A percentile compares a stretch with the other conserved stretches of the same genome.
These are phyloP conservation scores for Drosophila gunungcola DNA, from an alignment of 1,140 invertebrate genomes.

Conservation along the genomic window DNA sequence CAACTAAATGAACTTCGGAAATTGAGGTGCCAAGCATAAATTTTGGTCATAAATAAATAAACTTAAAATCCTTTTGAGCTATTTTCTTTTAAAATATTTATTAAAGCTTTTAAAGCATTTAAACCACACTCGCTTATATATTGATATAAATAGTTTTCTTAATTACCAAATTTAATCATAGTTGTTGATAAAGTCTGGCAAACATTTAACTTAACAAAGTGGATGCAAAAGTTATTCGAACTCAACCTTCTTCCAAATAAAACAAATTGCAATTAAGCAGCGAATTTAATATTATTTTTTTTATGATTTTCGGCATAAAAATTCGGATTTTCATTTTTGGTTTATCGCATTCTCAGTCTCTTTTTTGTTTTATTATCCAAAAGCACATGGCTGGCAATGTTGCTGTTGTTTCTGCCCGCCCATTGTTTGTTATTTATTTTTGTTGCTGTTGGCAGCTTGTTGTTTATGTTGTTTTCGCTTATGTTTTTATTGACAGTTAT, in stretches of 20 bases:
- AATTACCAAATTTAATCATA: too few species aligned
- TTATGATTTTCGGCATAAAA: slow-evolving; percentile 26
- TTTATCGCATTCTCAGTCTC: slow-evolving; percentile 12
- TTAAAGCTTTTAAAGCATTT: too few species aligned
- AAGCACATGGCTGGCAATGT: slow-evolving; percentile 19
- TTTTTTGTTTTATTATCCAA: slow-evolving; percentile 16
- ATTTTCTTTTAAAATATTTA: too few species aligned
- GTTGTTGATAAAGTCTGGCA: too few species aligned
- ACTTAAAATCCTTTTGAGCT: too few species aligned
- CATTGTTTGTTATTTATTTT: slow-evolving; percentile 9
- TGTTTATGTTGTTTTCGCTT: slow-evolving; percentile 24
- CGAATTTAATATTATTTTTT: slow-evolving; percentile 15
- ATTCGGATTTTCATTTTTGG: background rate
- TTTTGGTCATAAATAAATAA: background rate
- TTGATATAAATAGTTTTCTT: too few species aligned
- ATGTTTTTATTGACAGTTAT: slow-evolving; percentile 35
- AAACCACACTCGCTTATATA: too few species aligned
- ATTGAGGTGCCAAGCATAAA: background rate
- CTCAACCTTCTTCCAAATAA: background rate
- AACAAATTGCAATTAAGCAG: slow-evolving; percentile 24
- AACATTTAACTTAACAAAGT: too few species aligned
- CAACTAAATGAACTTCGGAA: slow-evolving; percentile 4
- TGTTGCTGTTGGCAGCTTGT: slow-evolving; percentile 6
- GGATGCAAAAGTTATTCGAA: background rate
- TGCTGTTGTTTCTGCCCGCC: slow-evolving; percentile 3